Percentiles rank a stretch among this genome's conserved stretches.
phyloP scores from a whole-genome alignment of 2,113 vertebrate genomes.

The Myotis brandtii region DNA sequence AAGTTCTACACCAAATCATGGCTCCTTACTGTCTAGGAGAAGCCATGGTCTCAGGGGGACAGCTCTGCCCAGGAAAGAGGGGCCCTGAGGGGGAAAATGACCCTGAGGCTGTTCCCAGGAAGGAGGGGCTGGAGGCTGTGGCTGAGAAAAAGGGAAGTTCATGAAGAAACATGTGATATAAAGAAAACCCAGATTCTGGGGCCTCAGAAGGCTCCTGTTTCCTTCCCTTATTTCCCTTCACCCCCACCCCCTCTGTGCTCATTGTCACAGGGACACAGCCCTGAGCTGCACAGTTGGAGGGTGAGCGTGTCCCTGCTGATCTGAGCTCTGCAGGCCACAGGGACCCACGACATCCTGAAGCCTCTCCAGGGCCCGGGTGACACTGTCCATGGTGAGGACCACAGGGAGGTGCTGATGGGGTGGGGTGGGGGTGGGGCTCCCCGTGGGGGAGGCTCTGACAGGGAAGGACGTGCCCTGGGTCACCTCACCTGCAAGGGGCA shows the following conservation, averaged over 20 bases:
- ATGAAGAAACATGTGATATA: too few relatives aligned
- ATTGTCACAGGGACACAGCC: rapidly evolving
- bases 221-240: neutral
- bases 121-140: too few relatives aligned
- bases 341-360: rapidly evolving
- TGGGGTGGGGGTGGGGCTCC: too few relatives aligned
- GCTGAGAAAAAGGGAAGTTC: too few relatives aligned
- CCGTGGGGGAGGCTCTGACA: too few relatives aligned
- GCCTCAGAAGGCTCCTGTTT: too few relatives aligned
- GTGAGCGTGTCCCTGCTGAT: rapidly evolving
- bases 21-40: neutral
- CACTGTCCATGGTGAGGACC: neutral
- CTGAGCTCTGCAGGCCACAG: neutral
- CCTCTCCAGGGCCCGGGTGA: neutral
- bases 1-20: neutral
- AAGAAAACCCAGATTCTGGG: too few relatives aligned
- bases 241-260: too few relatives aligned
- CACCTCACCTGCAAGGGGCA: too few relatives aligned
- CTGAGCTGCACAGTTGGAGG: rapidly evolving
- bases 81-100: neutral
- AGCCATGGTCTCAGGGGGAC: too few relatives aligned
- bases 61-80: neutral
- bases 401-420: too few relatives aligned
- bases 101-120: neutral
- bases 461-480: too few relatives aligned